Evolutionary conservation across 2,888 invertebrate species (phyloP).

Genomic region (Spodoptera littoralis): DNA sequence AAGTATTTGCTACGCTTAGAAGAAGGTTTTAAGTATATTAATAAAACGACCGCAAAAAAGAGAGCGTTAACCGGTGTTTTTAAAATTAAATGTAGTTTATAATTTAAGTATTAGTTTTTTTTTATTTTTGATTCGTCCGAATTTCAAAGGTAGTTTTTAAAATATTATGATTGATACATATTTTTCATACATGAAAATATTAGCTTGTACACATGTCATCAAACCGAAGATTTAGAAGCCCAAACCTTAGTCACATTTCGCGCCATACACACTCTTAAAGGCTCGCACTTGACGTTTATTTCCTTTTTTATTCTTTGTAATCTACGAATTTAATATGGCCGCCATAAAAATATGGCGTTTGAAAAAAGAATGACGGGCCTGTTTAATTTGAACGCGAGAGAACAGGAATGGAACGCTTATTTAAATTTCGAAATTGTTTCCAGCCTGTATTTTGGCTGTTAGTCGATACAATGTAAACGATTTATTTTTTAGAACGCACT

Average conservation of each 20-base stretch:
- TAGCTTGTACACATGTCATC: conserved; percentile 5
- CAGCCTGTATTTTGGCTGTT: conserved; percentile 14
- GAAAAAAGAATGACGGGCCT: conserved; percentile 71
- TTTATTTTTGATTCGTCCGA: too few relatives aligned
- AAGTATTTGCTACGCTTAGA: too few relatives aligned
- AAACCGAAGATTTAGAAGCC: conserved; percentile 39
- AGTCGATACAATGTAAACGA: not conserved
- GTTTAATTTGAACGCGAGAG: conserved; percentile 73
- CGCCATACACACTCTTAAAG: conserved; percentile 74
- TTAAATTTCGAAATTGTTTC: conserved; percentile 73
- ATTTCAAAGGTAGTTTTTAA: too few relatives aligned
- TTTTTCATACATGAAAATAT: not conserved
- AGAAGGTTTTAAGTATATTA: too few relatives aligned
- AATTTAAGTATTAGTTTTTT: too few relatives aligned
- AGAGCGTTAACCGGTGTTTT: too few relatives aligned
- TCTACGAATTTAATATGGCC: conserved; percentile 81
- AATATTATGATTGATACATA: too few relatives aligned
- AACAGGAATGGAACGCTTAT: conserved; percentile 68
- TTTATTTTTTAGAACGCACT: not conserved
- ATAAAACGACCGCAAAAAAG: too few relatives aligned
- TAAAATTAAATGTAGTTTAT: too few relatives aligned
- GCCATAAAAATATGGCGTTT: conserved; percentile 76
- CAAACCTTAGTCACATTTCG: conserved; percentile 61
- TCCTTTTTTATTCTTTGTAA: conserved; percentile 81
- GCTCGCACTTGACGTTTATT: conserved; percentile 80